Conservation (phyloP, 1,140 invertebrate genomes). For the Druon quercuslanigerum region DNA sequence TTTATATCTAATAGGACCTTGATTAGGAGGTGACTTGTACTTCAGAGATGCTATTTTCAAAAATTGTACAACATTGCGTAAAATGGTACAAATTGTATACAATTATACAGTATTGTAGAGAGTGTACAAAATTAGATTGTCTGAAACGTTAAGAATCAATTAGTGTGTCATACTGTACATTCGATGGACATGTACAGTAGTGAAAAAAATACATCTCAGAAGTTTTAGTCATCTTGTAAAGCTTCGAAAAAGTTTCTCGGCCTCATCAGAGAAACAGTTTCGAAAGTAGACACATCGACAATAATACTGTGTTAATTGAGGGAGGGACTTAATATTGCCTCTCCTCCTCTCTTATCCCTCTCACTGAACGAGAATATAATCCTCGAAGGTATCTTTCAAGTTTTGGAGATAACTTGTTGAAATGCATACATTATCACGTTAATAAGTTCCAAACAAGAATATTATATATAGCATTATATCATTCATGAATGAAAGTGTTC, state of each 20-base stretch:
- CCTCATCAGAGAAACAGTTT: not conserved
- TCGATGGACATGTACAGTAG: not conserved
- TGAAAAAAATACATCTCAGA: not conserved
- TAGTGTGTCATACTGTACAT: not conserved
- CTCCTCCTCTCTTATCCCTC: not conserved
- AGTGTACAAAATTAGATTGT: not conserved
- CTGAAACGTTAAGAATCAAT: not conserved
- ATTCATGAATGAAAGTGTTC: too few relatives aligned
- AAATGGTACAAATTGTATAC: not conserved
- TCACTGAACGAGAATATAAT: not conserved
- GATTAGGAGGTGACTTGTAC: not conserved
- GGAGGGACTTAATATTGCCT: too few relatives aligned
- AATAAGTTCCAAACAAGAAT: not conserved
- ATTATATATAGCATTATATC: not conserved
- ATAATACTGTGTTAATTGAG: not conserved
- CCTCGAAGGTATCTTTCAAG: constrained; percentile 17
- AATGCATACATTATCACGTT: not conserved
- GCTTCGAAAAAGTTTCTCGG: not conserved
- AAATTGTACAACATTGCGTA: too few relatives aligned
- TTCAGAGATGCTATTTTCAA: not conserved
- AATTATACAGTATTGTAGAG: not conserved
- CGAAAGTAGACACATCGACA: not conserved
- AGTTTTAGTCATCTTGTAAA: not conserved
- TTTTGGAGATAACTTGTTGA: not conserved
- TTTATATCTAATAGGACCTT: too few relatives aligned